A percentile compares a stretch with the other conserved stretches of the same genome.
Evolutionary conservation across 2,797 vertebrate genomes (phyloP).

Genomic region (Sylvia borin): DNA sequence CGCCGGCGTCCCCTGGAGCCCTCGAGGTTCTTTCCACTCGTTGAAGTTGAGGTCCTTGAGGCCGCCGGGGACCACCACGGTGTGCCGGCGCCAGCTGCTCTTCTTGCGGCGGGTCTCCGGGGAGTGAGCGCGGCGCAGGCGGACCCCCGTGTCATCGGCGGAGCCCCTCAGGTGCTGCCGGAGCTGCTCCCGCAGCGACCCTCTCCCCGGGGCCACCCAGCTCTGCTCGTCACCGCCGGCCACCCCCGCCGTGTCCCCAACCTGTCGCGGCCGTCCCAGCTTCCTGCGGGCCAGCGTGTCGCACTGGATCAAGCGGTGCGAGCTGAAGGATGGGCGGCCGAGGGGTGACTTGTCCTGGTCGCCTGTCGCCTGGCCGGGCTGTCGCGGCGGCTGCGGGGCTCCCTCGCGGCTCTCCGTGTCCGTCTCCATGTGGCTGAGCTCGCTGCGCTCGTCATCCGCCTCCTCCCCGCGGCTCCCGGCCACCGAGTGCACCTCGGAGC

Average conservation of each 20-base stretch:
- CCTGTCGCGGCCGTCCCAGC: slow-evolving; percentile 63
- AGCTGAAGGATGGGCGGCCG: slow-evolving; percentile 85
- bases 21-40: slow-evolving; percentile 76
- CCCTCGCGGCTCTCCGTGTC: slow-evolving; percentile 87
- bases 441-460: slow-evolving; percentile 93
- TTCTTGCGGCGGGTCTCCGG: slow-evolving; percentile 89
- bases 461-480: slow-evolving; percentile 88
- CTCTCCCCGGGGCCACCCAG: slow-evolving; percentile 54
- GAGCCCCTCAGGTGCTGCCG: slow-evolving; percentile 78
- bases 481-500: slow-evolving; percentile 73
- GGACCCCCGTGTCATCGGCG: slow-evolving; percentile 81
- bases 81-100: slow-evolving; percentile 92
- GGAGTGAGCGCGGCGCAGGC: slow-evolving; percentile 85
- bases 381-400: not conserved
- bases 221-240: slow-evolving; percentile 20
- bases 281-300: slow-evolving; percentile 93
- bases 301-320: slow-evolving; percentile 92
- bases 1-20: not conserved
- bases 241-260: slow-evolving; percentile 15
- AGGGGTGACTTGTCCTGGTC: not conserved
- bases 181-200: slow-evolving; percentile 76
- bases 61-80: slow-evolving; percentile 86
- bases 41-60: slow-evolving; percentile 84
- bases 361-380: not conserved
- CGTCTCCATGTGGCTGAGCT: slow-evolving; percentile 86